Base-by-base conservation (phyloP, 2,888 invertebrate species). In the Amiota minor region DNA sequence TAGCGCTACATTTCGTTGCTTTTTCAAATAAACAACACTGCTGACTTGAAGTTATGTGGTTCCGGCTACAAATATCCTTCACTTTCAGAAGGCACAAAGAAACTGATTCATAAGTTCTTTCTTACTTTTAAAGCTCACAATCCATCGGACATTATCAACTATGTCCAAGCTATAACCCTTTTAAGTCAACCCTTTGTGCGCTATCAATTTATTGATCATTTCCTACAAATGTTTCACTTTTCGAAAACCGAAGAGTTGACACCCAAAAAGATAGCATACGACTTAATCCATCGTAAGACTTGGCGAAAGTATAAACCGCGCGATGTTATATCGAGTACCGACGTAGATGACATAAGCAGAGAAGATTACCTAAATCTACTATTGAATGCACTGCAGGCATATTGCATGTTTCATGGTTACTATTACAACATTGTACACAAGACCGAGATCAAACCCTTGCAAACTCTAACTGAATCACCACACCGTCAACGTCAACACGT, bases 1-100 rank as follows among this genome's bases (percentile, higher is more conserved):
- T 47, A 89, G 89, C 87, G 89, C 3, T 85, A 83, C 18, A 77
- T 89, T 1, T 82, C 87, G 1, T 77, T 89, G 10, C 49, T 88
- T 4, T 82, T 88, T 75, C 87, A 88, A n/a, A 79, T 85, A 0
- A 88, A 87, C 70, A 88, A 88, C 69, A 83, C 87, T 0, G 82
- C 86, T 3, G 89, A 89, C 68, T 77, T 88, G 49, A 80, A 85
- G 72, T 83, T 81, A 46, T 79, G 76, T 3, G 80, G 83, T 0
- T 75, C 76, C 0, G 81, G 84, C 6, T 78, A 88, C 0, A 80
- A 79, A 8, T 89, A 87, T 78, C 89, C 89, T 1, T 76, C 74
- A 16, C 16, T 88, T 8, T 87, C 88, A 0, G 64, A 77, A 0
- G 81, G 82, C 23, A 88, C 89, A 0, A 79, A 79, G 16, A 77